Evolutionary conservation across 2,888 invertebrate genomes (phyloP), one percentile per base, ranked within the genome.

Genomic region (Cylindroiulus punctatus): DNA sequence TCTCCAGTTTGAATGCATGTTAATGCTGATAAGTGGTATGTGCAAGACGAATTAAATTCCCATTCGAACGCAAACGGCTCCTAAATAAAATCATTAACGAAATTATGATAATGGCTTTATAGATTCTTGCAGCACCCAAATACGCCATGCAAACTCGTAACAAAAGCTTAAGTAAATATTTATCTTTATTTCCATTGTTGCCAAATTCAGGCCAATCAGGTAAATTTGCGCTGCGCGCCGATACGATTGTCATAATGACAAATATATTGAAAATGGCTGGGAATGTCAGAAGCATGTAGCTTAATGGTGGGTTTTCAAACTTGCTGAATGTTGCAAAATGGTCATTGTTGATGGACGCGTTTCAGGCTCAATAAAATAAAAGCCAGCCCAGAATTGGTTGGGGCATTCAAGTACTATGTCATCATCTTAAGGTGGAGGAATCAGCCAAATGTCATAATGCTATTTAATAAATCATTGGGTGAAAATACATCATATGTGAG

Each of bases 61-160:
- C 30, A 76, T 76, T 76, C 12, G 76, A 17, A 2, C 30, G 76
- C 30, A 10, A 76, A 30, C 1, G 22, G 30, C 76, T 76, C 26
- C 76, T 30, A 30, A 76, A 76, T 76, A 76, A 76, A 76, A 76
- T 76, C 76, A 26, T 76, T 76, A 76, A 76, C 76, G 14, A 76
- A 76, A 30, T 76, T 76, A 76, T 76, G 76, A 76, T 76, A 76
- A 76, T 76, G 12, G 76, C 22, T 65, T 22, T 22, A 26, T 22
- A 22, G 5, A n/a, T 65, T n/a, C 19, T 17, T 76, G 14, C 26
- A 22, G 30, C 30, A 30, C 14, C 26, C 3, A 52, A 19, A 52
- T 52, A 5, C 52, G 0, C 2, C n/a, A n/a, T n/a, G 22, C 65
- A 30, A 30, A 12, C 0, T 26, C 30, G 14, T 76, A 26, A 30